Evolutionary conservation across 2,113 vertebrate species (phyloP), one percentile per base, ranked within the genome.

Genomic region (Marcusenius ussheri): DNA sequence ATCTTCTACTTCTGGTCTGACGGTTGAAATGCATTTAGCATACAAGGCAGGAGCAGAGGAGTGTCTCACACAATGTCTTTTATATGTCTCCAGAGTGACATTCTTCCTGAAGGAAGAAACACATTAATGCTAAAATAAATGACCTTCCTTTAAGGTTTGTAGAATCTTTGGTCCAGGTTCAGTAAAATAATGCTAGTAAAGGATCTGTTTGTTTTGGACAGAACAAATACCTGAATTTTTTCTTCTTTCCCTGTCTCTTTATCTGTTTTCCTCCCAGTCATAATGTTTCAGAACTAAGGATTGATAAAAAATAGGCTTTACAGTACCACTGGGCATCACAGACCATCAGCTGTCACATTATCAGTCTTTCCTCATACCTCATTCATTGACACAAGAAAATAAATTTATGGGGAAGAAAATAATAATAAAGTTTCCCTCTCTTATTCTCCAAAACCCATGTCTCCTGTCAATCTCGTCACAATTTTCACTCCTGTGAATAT

Each of bases 201-300:
- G 4, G 4, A 19, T 80, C 74, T 47, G 8, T 47, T 84, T 84
- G 42, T n/a, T 84, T 47, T n/a, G 45, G 35, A 80, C 13, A 80
- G 35, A 80, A 80, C 31, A 46, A 24, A 85, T 42, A 7, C 0
- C 24, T 87, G n/a, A 35, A 3, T 53, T 53, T 87, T 15, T 56
- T 88, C 45, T 84, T 21, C 35, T 17, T 83, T 19, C 8, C 10
- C 83, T 84, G 17, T 45, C 83, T 46, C 87, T 88, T 35, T 70
- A 10, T 46, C 24, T 66, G 17, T 88, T 35, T 70, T 45, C 53
- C 87, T 46, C 56, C 39, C 42, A 70, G 24, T 46, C 58, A 66
- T 45, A 27, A 21, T 51, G 85, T 50, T 50, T 87, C 85, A 87
- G 85, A 51, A 88, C 42, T 88, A 58, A 58, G 85, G 49, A 66